phyloP scores from a whole-genome alignment of 2,797 vertebrate genomes.

The Syngnathus rostellatus region DNA sequence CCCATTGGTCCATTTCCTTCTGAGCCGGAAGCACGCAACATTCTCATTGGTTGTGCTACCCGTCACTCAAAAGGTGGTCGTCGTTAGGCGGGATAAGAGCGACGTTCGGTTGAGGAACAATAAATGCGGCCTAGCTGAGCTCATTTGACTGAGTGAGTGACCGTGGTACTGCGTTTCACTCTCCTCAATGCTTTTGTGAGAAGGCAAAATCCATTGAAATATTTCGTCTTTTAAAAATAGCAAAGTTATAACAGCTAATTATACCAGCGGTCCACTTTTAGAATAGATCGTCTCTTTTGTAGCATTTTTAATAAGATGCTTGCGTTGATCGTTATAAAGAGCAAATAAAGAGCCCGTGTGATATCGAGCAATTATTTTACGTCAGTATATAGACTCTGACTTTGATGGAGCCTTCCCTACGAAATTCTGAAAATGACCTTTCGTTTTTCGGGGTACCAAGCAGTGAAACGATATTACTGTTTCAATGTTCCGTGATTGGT shows the following conservation, averaged over 20 bases:
- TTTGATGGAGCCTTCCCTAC: neutral
- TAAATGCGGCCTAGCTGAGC: slow-evolving; percentile 72
- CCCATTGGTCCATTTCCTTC: slow-evolving; percentile 48
- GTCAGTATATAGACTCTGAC: neutral
- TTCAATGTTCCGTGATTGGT: neutral
- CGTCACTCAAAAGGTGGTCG: slow-evolving; percentile 29
- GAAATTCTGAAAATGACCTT: neutral
- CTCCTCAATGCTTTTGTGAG: slow-evolving; percentile 4
- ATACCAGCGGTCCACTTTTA: slow-evolving; percentile 9
- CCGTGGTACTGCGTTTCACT: slow-evolving; percentile 31
- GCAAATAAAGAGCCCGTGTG: slow-evolving; percentile 14
- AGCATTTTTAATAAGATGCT: slow-evolving; percentile 33
- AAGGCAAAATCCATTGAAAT: neutral
- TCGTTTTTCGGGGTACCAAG: neutral
- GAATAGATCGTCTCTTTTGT: slow-evolving; percentile 20
- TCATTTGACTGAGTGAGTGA: slow-evolving; percentile 53
- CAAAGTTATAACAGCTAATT: neutral
- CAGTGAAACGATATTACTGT: neutral
- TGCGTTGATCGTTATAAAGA: slow-evolving; percentile 14
- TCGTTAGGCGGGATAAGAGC: slow-evolving; percentile 55
- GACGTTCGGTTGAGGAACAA: slow-evolving; percentile 67
- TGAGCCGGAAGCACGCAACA: slow-evolving; percentile 38
- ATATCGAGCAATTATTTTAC: neutral
- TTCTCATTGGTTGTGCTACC: slow-evolving; percentile 39
- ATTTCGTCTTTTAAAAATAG: neutral